Evolutionary conservation across 2,888 invertebrate species (phyloP), one percentile per base, ranked within the genome.

Genomic region (Catonia carolina): DNA sequence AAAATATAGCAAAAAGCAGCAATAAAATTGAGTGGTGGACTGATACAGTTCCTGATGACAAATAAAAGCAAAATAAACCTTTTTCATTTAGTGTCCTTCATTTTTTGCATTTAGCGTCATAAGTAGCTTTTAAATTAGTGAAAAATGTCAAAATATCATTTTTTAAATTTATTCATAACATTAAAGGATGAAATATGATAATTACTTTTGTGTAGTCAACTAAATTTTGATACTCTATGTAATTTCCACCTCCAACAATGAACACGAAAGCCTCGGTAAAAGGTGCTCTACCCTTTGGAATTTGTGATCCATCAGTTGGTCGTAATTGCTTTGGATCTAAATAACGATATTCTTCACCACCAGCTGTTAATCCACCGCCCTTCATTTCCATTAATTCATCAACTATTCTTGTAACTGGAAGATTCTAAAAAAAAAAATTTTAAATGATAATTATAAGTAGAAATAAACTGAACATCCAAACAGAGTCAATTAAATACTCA

Each of bases 181-280:
- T n/a, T n/a, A n/a, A n/a, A n/a, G n/a, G n/a, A n/a, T n/a, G n/a
- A n/a, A n/a, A n/a, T n/a, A n/a, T n/a, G n/a, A n/a, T n/a, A n/a
- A n/a, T 60, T 71, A 86, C 86, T 80, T 90, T 95, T 33, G 89
- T 88, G 70, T 95, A 95, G 71, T 98, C 98, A 53, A 90, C 83
- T 59, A 99, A 80, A 79, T 99, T 99, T 74, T 98, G 98, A 74
- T 99, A 99, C 74, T 99, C 99, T 69, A 98, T 97, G 71, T 99
- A 99, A 78, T 97, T 98, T 49, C 99, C 93, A 59, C 93, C 93
- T 41, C 94, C 93, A 41, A 94, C 89, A 55, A 94, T 74, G 73
- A 94, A 94, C 8, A 94, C 92, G 57, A 93, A 85, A 2, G 91
- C 91, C 73, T 93, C 92, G 67, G 86, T 86, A 72, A 91, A 92